phyloP scores from a whole-genome alignment of 2,797 vertebrate species.

The Pelobates cultripes region DNA sequence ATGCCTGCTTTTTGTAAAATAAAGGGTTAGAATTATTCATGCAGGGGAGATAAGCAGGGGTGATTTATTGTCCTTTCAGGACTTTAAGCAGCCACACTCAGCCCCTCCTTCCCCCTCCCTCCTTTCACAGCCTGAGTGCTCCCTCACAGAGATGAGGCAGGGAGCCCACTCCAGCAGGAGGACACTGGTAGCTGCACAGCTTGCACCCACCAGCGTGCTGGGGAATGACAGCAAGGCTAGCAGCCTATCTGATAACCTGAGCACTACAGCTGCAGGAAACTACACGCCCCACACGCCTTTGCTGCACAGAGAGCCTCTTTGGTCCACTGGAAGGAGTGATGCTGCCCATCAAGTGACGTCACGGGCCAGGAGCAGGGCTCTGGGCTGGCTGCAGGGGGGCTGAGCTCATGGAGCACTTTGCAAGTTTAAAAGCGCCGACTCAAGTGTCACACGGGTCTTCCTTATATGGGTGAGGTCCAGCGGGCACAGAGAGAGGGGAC shows the following conservation, averaged over 20 bases:
- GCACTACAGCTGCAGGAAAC: not conserved
- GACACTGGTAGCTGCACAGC: too few species aligned
- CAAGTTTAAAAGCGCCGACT: constrained; percentile 65
- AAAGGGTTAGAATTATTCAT: too few species aligned
- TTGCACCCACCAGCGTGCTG: too few species aligned
- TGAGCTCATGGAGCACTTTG: not conserved
- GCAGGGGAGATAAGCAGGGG: too few species aligned
- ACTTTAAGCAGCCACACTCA: not conserved
- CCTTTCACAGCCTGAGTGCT: not conserved
- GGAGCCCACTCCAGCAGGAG: too few species aligned
- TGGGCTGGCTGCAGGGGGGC: not conserved
- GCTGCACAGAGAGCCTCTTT: not conserved
- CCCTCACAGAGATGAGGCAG: too few species aligned
- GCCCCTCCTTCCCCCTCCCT: not conserved
- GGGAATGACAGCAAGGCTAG: not conserved
- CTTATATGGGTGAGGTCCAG: constrained; percentile 58
- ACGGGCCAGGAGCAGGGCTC: not conserved
- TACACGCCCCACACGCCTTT: constrained; percentile 17
- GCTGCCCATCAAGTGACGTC: constrained; percentile 17
- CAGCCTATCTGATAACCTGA: not conserved
- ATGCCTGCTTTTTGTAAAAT: too few species aligned
- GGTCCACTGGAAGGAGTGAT: not conserved
- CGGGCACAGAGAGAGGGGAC: constrained; percentile 61
- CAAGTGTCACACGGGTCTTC: constrained; percentile 71
- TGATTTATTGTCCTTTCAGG: too few species aligned